phyloP scores from a whole-genome alignment of 1,140 invertebrate species.

The Goniozus legneri region DNA sequence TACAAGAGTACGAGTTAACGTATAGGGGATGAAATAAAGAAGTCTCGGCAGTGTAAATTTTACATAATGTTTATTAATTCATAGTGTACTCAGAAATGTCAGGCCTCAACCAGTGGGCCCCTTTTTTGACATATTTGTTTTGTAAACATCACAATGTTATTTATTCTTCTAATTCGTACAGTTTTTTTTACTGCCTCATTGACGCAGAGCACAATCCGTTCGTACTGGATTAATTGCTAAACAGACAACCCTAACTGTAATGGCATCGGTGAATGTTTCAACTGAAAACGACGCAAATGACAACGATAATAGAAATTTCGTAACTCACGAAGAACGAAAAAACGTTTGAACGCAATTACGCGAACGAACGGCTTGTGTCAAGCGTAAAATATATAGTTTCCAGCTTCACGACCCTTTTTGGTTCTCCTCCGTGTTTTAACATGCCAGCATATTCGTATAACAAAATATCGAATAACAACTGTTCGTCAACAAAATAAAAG shows the following conservation, averaged over 20 bases:
- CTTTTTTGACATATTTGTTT: conserved; percentile 43
- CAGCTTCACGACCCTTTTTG: conserved; percentile 24
- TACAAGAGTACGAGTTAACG: too few species aligned
- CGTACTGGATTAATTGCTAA: background rate
- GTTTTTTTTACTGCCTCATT: conserved; percentile 25
- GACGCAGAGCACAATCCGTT: conserved; percentile 27
- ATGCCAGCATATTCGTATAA: conserved; percentile 37
- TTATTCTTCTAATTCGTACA: conserved; percentile 35
- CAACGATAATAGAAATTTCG: background rate
- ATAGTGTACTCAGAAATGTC: conserved; percentile 46
- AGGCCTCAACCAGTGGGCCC: conserved; percentile 48
- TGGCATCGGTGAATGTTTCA: too few species aligned
- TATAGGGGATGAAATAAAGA: too few species aligned
- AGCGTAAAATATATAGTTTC: conserved; percentile 26
- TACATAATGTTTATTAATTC: conserved; percentile 49
- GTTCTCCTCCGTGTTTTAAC: conserved; percentile 26
- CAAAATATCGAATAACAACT: conserved; percentile 24
- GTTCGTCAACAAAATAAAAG: conserved; percentile 19
- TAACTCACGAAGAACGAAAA: background rate
- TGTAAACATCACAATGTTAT: conserved; percentile 44
- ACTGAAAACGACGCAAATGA: background rate
- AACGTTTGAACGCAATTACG: background rate
- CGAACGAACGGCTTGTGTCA: conserved; percentile 22
- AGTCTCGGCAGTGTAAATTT: too few species aligned
- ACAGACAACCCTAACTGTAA: background rate